phyloP scores from a whole-genome alignment of 2,888 invertebrate species.

The Polymixis flavicincta region DNA sequence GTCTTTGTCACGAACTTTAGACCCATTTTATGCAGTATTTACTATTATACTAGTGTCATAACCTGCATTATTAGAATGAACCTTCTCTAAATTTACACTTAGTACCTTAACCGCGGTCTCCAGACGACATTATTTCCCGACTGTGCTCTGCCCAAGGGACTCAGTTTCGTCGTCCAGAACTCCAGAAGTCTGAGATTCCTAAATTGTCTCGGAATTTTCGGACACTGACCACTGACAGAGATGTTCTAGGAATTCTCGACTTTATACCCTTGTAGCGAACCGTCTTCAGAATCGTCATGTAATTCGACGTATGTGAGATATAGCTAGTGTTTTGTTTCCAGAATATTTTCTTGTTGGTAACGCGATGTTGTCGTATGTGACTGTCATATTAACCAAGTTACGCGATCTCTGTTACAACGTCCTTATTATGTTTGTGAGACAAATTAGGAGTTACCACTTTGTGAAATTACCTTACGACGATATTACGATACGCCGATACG shows the following conservation, averaged over 20 bases:
- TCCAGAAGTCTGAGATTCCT: constrained; percentile 45
- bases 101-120: constrained; percentile 4
- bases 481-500: not conserved
- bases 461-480: not conserved
- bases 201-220: constrained; percentile 40
- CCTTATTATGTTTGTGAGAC: constrained; percentile 9
- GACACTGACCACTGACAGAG: constrained; percentile 36
- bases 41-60: too few species aligned
- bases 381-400: not conserved
- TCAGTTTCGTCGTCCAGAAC: constrained; percentile 36
- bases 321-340: not conserved
- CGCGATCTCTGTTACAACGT: not conserved
- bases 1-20: not conserved
- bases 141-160: constrained; percentile 19
- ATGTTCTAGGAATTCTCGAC: constrained; percentile 31
- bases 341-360: constrained; percentile 8
- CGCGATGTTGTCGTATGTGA: not conserved
- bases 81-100: not conserved
- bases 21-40: not conserved
- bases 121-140: constrained; percentile 18
- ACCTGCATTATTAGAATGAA: not conserved
- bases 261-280: constrained; percentile 8
- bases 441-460: constrained; percentile 17
- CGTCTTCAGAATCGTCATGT: constrained; percentile 15
- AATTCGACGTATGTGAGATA: constrained; percentile 10